These are phyloP conservation scores for Neodiprion lecontei DNA, from an alignment of 1,140 invertebrate genomes.

Conservation along the genomic window DNA sequence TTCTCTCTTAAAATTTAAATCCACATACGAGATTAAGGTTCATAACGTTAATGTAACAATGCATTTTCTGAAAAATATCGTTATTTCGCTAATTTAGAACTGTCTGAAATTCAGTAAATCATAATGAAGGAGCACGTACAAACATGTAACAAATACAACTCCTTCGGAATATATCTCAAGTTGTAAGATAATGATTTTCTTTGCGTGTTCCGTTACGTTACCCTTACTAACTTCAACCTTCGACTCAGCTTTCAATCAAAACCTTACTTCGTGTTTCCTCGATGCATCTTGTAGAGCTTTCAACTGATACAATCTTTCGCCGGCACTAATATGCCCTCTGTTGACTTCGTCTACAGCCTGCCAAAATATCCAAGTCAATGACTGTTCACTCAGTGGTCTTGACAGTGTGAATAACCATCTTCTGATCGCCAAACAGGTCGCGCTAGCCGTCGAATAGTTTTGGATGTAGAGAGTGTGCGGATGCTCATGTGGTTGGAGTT, in stretches of 20 bases:
- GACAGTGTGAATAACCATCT: slow-evolving; percentile 92
- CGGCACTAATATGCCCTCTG: slow-evolving; percentile 87
- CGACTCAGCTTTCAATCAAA: background rate
- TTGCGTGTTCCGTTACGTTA: background rate
- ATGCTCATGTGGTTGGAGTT: slow-evolving; percentile 91
- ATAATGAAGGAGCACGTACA: slow-evolving; percentile 15
- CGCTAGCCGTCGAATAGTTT: slow-evolving; percentile 98
- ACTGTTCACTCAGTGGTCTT: slow-evolving; percentile 68
- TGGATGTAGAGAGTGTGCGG: slow-evolving; percentile 98
- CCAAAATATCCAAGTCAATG: slow-evolving; percentile 75
- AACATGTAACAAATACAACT: slow-evolving; percentile 15
- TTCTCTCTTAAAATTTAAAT: slow-evolving; percentile 1
- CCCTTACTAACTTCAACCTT: background rate
- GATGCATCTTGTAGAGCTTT: slow-evolving; percentile 92
- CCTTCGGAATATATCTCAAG: slow-evolving; percentile 11
- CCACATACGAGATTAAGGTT: background rate
- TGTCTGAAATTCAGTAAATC: background rate
- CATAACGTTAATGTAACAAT: too few relatives aligned
- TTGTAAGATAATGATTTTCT: background rate
- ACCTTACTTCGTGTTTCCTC: slow-evolving; percentile 78
- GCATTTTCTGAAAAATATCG: background rate
- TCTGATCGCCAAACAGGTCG: slow-evolving; percentile 91
- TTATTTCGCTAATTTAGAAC: slow-evolving; percentile 1
- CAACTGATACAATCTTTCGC: slow-evolving; percentile 90
- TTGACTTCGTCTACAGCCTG: slow-evolving; percentile 95